These are phyloP conservation scores for Ibidorhyncha struthersii DNA, from an alignment of 2,113 vertebrate genomes.

Conservation along the genomic window DNA sequence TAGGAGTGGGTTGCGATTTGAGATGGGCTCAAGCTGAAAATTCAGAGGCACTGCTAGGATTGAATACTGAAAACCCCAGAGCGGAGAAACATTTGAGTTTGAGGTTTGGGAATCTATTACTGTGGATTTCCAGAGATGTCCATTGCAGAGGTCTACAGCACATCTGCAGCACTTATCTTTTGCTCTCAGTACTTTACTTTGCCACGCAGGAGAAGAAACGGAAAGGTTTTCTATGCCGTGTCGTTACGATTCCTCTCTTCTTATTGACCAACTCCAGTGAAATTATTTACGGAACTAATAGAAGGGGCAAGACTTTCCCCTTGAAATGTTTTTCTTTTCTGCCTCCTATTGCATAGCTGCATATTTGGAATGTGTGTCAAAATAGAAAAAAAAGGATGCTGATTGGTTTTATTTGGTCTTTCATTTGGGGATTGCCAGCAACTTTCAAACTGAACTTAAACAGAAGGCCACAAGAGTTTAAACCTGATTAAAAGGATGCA, in stretches of 20 bases:
- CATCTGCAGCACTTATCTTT: not conserved
- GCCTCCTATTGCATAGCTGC: not conserved
- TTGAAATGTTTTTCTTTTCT: not conserved
- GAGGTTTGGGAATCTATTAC: not conserved
- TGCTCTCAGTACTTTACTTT: not conserved
- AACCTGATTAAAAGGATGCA: conserved; percentile 57
- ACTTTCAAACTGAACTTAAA: conserved; percentile 29
- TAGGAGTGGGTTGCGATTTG: not conserved
- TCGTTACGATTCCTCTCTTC: not conserved
- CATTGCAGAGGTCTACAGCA: not conserved
- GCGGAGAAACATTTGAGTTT: not conserved
- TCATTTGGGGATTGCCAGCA: not conserved
- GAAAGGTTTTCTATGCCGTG: not conserved
- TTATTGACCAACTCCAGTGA: not conserved
- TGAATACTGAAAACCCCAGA: conserved; percentile 40
- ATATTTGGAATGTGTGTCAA: not conserved
- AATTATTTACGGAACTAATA: not conserved
- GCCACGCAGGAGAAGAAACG: not conserved
- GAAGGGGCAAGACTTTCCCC: not conserved
- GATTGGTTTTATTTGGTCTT: conserved; percentile 14
- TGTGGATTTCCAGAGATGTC: not conserved
- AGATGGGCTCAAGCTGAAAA: conserved; percentile 40
- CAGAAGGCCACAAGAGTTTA: conserved; percentile 27
- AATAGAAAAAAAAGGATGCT: not conserved
- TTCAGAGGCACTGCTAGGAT: not conserved